Conservation (phyloP, 2,888 invertebrate genomes). For the Epistrophella euchroma region DNA sequence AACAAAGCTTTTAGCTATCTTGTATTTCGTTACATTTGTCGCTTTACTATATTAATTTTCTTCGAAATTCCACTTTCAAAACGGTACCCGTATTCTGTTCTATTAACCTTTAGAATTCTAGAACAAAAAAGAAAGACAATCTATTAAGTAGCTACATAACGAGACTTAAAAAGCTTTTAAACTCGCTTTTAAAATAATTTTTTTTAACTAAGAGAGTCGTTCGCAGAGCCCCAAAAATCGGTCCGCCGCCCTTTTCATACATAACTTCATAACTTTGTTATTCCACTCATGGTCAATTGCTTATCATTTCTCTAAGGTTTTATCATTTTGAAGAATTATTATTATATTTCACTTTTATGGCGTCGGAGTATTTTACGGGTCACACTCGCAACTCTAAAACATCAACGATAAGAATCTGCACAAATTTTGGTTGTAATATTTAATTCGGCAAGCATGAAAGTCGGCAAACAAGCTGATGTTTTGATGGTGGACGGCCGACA, state of each 20-base stretch:
- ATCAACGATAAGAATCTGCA: conserved; percentile 68
- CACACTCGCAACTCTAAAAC: conserved; percentile 45
- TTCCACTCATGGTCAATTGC: neutral
- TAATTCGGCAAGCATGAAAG: conserved; percentile 60
- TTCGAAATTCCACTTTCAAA: too few species aligned
- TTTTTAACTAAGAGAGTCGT: neutral
- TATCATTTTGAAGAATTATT: conserved; percentile 53
- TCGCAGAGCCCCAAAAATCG: neutral
- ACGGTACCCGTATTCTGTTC: too few species aligned
- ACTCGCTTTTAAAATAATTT: neutral
- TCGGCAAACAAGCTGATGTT: conserved; percentile 3
- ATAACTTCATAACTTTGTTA: neutral
- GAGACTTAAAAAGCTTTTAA: too few species aligned
- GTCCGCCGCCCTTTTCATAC: neutral
- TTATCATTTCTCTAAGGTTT: conserved; percentile 19
- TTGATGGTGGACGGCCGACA: neutral
- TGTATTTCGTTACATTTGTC: too few species aligned
- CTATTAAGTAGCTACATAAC: too few species aligned
- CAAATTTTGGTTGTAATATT: conserved; percentile 24
- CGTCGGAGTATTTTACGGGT: conserved; percentile 27
- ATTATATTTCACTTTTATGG: conserved; percentile 52
- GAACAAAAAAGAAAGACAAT: too few species aligned
- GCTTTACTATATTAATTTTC: too few species aligned
- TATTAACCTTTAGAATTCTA: too few species aligned
- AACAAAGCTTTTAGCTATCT: too few species aligned